Conservation (phyloP, 2,888 invertebrate species). For the Callyntrura guangdongensis region DNA sequence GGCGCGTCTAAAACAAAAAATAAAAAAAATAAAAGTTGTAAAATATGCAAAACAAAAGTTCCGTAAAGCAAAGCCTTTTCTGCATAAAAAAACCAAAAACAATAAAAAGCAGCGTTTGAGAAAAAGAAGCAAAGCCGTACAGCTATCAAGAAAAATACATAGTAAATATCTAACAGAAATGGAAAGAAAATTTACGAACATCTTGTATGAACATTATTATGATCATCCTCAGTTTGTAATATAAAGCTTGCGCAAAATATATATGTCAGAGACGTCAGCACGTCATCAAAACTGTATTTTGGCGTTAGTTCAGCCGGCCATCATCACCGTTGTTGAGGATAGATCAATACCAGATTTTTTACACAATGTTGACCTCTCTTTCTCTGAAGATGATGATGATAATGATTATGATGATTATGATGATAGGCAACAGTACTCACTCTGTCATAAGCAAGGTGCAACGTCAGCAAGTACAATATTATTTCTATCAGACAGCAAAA, state of each 20-base stretch:
- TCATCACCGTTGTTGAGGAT: not conserved
- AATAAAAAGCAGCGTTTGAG: too few relatives aligned
- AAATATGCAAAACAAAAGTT: not conserved
- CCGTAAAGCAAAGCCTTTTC: not conserved
- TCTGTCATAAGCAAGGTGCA: constrained; percentile 16
- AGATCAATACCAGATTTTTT: constrained; percentile 29
- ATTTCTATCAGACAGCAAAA: constrained; percentile 33
- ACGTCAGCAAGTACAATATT: constrained; percentile 28
- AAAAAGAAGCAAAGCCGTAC: not conserved
- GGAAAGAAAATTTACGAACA: not conserved
- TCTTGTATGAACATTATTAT: not conserved
- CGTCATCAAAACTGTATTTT: constrained; percentile 43
- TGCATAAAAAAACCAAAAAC: not conserved
- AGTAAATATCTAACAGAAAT: not conserved
- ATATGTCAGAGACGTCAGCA: constrained; percentile 44
- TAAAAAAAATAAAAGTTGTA: not conserved
- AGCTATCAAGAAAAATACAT: not conserved
- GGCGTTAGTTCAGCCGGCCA: constrained; percentile 20
- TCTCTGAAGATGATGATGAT: not conserved
- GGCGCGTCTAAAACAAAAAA: constrained; percentile 64
- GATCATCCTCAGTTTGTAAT: not conserved
- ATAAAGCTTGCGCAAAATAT: not conserved
- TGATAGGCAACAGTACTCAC: constrained; percentile 20
- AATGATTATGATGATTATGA: not conserved
- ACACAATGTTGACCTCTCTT: constrained; percentile 49